Evolutionary conservation across 2,113 vertebrate genomes (phyloP).

Genomic region (Percina caprodes): DNA sequence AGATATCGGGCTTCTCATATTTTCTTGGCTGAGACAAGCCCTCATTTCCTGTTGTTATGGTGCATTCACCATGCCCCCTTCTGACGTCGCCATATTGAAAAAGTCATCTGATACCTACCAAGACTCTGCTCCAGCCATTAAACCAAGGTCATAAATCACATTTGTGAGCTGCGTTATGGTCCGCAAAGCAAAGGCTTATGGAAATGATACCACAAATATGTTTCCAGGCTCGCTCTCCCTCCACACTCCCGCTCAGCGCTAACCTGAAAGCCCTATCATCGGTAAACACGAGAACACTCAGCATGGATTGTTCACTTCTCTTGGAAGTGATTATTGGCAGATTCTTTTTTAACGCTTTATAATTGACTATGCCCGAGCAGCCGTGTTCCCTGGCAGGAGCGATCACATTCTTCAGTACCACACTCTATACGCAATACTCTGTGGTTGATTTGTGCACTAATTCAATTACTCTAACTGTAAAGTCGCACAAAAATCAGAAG

Average conservation of each 20-base stretch:
- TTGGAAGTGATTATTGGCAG: conserved; percentile 80
- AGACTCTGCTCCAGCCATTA: conserved; percentile 84
- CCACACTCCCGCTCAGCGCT: conserved; percentile 54
- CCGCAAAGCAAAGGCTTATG: conserved; percentile 78
- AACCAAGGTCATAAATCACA: conserved; percentile 87
- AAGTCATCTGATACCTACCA: conserved; percentile 86
- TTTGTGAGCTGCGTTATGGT: conserved; percentile 80
- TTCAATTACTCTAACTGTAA: conserved; percentile 78
- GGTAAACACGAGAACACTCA: conserved; percentile 71
- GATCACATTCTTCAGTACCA: conserved; percentile 60
- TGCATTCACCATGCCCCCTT: conserved; percentile 76
- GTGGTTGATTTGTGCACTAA: conserved; percentile 75
- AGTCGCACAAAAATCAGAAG: conserved; percentile 78
- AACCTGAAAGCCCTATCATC: conserved; percentile 76
- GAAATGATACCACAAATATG: conserved; percentile 84
- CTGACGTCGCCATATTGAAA: conserved; percentile 84
- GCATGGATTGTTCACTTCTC: conserved; percentile 70
- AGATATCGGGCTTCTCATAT: conserved; percentile 84
- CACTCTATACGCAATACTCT: conserved; percentile 33
- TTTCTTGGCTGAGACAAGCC: conserved; percentile 81
- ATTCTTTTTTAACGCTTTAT: conserved; percentile 75
- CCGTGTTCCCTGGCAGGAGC: conserved; percentile 61
- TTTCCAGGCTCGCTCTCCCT: conserved; percentile 72
- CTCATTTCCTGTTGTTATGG: conserved; percentile 84
- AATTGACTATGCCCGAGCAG: conserved; percentile 70